Percentiles rank a stretch among this genome's conserved stretches.
Evolutionary conservation across 2,797 vertebrate species (phyloP).

Genomic region (Loris lydekkerianus): DNA sequence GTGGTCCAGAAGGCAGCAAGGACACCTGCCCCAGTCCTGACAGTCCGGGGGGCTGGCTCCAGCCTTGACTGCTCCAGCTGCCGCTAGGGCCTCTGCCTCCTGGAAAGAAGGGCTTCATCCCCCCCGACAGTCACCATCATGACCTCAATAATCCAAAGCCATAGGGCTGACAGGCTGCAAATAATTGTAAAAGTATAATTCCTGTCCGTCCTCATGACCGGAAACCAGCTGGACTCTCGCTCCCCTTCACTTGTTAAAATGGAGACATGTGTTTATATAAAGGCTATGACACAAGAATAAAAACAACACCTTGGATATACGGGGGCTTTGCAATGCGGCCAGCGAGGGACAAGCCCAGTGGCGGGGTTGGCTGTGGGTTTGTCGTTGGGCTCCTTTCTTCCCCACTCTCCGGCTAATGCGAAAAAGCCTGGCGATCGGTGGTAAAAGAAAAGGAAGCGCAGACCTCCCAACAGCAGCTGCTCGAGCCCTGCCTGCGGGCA

Average conservation of each 20-base stretch:
- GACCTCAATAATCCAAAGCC: slow-evolving; percentile 85
- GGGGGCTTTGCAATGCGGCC: not conserved
- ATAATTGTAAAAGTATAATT: slow-evolving; percentile 85
- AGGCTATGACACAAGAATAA: slow-evolving; percentile 48
- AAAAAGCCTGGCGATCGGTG: not conserved
- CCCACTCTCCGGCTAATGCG: not conserved
- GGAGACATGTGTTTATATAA: not conserved
- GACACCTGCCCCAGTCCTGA: slow-evolving; percentile 45
- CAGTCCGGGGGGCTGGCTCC: slow-evolving; percentile 52
- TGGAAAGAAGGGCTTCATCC: slow-evolving; percentile 75
- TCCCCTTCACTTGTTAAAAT: slow-evolving; percentile 67
- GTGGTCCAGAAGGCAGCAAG: not conserved
- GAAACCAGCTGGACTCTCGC: slow-evolving; percentile 74
- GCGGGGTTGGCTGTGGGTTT: not conserved
- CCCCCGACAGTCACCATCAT: slow-evolving; percentile 72
- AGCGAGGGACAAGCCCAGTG: not conserved
- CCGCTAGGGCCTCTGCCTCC: slow-evolving; percentile 59
- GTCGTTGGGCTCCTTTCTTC: not conserved
- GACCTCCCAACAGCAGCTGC: slow-evolving; percentile 31
- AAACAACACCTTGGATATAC: slow-evolving; percentile 54
- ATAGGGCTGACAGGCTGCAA: slow-evolving; percentile 73
- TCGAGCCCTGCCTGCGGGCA: slow-evolving; percentile 71
- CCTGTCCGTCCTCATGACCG: slow-evolving; percentile 60
- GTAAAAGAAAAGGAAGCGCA: slow-evolving; percentile 47
- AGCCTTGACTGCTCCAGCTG: not conserved